Percentiles rank a stretch among this genome's conserved stretches.
Conservation (phyloP, 2,113 vertebrate species). For the Mormoops blainvillei region DNA sequence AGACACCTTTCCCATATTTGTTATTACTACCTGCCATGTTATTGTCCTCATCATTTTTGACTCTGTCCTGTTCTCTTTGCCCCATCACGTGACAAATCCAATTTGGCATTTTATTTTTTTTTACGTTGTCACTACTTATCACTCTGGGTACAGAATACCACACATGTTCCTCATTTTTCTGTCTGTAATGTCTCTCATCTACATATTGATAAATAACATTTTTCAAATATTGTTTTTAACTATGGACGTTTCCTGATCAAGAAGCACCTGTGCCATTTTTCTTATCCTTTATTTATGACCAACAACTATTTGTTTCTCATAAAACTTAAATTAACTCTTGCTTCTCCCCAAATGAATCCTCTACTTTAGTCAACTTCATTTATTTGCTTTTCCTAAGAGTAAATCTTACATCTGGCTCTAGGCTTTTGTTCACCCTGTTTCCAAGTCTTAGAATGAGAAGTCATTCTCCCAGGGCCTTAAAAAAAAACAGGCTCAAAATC, state of each 20-base stretch:
- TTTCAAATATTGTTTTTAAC: background rate
- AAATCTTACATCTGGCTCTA: background rate
- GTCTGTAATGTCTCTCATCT: background rate
- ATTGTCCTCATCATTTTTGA: background rate
- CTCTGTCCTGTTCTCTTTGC: background rate
- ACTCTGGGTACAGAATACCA: constrained; percentile 6
- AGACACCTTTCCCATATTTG: background rate
- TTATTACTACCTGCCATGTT: background rate
- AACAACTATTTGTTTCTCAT: background rate
- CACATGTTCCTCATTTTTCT: background rate
- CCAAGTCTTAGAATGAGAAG: background rate
- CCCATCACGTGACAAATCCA: background rate
- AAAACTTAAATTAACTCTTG: background rate
- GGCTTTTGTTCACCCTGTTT: background rate
- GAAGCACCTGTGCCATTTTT: background rate
- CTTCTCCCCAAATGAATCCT: background rate
- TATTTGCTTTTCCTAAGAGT: background rate
- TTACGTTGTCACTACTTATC: background rate
- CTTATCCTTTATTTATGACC: background rate
- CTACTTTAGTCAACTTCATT: background rate
- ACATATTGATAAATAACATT: background rate
- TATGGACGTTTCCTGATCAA: background rate
- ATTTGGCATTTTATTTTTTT: background rate
- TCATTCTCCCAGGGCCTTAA: background rate
- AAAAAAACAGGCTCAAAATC: background rate